These are phyloP conservation scores for Rhynchotus rufescens DNA, from an alignment of 2,797 vertebrate species.

Conservation along the genomic window DNA sequence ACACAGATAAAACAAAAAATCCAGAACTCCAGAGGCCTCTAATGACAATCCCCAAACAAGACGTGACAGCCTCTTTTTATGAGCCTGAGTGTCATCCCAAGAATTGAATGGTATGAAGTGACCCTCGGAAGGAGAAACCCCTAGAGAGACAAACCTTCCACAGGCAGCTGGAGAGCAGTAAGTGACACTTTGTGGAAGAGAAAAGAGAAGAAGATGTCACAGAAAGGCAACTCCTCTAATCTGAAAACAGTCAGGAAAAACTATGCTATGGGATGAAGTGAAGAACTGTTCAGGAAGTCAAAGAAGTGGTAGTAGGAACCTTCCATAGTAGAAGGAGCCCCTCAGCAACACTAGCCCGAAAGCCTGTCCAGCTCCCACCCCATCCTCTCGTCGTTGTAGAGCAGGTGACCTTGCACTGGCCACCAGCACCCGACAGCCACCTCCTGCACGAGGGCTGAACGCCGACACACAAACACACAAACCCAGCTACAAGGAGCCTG, in stretches of 20 bases:
- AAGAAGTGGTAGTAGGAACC: neutral
- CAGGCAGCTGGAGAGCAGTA: rapidly evolving
- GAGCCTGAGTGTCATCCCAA: neutral
- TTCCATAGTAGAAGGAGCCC: neutral
- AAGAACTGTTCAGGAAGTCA: neutral
- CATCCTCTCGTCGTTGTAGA: neutral
- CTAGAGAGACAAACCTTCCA: rapidly evolving
- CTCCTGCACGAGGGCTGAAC: neutral
- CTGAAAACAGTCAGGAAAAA: neutral
- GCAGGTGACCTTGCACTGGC: neutral
- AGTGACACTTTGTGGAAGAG: neutral
- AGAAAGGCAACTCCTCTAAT: neutral
- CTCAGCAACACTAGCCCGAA: neutral
- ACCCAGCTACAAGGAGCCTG: constrained; percentile 41
- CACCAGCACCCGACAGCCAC: neutral
- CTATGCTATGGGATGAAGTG: neutral
- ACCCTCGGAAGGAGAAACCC: neutral
- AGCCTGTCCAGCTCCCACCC: neutral
- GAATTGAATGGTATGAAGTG: rapidly evolving
- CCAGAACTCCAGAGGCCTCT: neutral
- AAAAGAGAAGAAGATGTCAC: neutral
- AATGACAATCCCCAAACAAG: rapidly evolving
- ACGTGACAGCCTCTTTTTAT: neutral
- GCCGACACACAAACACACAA: constrained; percentile 1
- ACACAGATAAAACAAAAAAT: neutral